Evolutionary conservation across 2,888 invertebrate species (phyloP), one percentile per base, ranked within the genome.

Genomic region (Bellardia bayeri): DNA sequence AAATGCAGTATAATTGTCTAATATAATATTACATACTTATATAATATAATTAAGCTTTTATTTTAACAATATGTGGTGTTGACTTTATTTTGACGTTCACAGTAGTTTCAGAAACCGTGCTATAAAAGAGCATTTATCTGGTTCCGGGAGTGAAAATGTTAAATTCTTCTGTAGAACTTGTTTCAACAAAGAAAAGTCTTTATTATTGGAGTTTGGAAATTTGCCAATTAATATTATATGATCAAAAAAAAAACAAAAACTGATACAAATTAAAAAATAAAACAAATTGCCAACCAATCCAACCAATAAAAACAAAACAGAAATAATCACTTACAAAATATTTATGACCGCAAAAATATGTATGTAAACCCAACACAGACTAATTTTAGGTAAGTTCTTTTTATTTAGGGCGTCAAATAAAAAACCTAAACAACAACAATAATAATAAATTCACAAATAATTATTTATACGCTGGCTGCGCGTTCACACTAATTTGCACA

Each of bases 331-430:
- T 66, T 45, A 66, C 23, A 58, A 74, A 16, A n/a, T 33, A 16
- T n/a, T 23, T 33, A 56, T 16, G 14, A 5, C 37, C 79, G 40
- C 16, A 69, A 33, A 72, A 56, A 16, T 54, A 23, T 23, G 40
- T 23, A 54, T 54, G 30, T 49, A 33, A 45, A 64, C 16, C 3
- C 9, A 42, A 13, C 11, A 30, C 33, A n/a, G 2, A 49, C 33
- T 63, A 16, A 1, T 11, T 14, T 71, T 37, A 37, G 37, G 11
- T 40, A 5, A 33, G n/a, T 6, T 30, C 14, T 51, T 40, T 45
- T 56, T 14, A 81, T 74, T 58, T 66, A 68, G 49, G 49, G 56
- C 30, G 76, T 61, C 40, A 69, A 74, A n/a, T 61, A 68, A 68
- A 82, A 68, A 68, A 82, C 40, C 33, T 58, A 69, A 69, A 37